phyloP scores from a whole-genome alignment of 2,113 vertebrate genomes.

The Oreamnos americanus region DNA sequence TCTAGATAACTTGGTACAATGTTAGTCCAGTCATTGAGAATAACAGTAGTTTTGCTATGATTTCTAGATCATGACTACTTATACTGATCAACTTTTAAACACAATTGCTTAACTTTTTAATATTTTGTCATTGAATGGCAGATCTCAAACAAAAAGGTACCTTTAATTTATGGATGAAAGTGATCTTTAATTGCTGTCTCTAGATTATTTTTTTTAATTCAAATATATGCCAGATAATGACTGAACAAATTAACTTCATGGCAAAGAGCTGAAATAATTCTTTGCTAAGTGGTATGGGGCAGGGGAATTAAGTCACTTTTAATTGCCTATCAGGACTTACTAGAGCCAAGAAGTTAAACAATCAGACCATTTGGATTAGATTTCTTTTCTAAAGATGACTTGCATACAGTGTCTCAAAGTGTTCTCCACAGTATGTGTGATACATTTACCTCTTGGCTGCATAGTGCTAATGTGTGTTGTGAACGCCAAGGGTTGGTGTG shows the following conservation, averaged over 20 bases:
- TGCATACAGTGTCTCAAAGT: neutral
- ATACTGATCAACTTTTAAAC: neutral
- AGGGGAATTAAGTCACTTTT: slow-evolving; percentile 21
- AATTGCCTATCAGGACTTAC: slow-evolving; percentile 58
- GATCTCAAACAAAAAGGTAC: neutral
- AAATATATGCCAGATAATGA: slow-evolving; percentile 57
- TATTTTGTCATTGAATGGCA: neutral
- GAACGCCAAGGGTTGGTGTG: neutral
- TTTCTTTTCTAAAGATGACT: neutral
- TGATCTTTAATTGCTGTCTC: slow-evolving; percentile 47
- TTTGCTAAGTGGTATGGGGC: slow-evolving; percentile 16
- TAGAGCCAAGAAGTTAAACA: slow-evolving; percentile 25
- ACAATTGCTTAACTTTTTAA: neutral
- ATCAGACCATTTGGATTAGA: slow-evolving; percentile 16
- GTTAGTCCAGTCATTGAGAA: neutral
- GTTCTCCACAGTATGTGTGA: neutral
- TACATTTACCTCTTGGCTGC: neutral
- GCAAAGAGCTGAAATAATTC: slow-evolving; percentile 57
- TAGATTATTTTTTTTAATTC: slow-evolving; percentile 31
- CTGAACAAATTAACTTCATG: slow-evolving; percentile 65
- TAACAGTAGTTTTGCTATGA: neutral
- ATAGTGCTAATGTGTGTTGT: neutral
- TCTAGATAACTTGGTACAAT: neutral
- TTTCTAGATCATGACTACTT: neutral
- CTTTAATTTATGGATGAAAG: slow-evolving; percentile 43